These are phyloP conservation scores for Capricornis sumatraensis DNA, from an alignment of 2,113 vertebrate genomes.

Conservation along the genomic window DNA sequence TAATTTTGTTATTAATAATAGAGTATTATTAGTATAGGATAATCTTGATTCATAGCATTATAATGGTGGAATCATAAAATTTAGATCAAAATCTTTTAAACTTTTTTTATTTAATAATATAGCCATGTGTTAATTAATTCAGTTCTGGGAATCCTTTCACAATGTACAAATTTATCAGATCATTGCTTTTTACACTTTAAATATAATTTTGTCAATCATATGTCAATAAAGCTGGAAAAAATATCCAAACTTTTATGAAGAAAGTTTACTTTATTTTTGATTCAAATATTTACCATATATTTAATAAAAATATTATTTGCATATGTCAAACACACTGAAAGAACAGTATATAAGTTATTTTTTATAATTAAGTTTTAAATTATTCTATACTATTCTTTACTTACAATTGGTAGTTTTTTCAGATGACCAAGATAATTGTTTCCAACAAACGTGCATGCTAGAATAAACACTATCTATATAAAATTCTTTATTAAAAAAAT, in stretches of 20 bases:
- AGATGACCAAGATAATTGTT: background rate
- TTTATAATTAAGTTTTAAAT: background rate
- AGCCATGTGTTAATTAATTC: background rate
- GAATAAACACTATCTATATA: background rate
- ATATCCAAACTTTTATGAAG: background rate
- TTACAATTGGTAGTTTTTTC: background rate
- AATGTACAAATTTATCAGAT: background rate
- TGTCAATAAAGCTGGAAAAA: background rate
- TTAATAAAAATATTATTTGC: background rate
- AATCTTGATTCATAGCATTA: background rate
- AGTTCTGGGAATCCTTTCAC: background rate
- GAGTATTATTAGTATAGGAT: background rate
- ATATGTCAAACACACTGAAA: background rate
- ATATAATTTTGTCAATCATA: background rate
- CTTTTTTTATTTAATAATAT: background rate
- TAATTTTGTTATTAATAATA: background rate
- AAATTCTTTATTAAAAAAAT: background rate
- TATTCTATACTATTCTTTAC: background rate
- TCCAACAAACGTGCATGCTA: background rate
- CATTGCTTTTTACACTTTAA: background rate
- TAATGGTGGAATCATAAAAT: background rate
- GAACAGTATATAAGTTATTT: background rate
- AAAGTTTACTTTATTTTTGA: background rate
- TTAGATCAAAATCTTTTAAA: background rate
- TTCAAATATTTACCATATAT: background rate